Percentiles rank a stretch among this genome's conserved stretches.
phyloP scores from a whole-genome alignment of 1,140 invertebrate species.

The Musca vetustissima region DNA sequence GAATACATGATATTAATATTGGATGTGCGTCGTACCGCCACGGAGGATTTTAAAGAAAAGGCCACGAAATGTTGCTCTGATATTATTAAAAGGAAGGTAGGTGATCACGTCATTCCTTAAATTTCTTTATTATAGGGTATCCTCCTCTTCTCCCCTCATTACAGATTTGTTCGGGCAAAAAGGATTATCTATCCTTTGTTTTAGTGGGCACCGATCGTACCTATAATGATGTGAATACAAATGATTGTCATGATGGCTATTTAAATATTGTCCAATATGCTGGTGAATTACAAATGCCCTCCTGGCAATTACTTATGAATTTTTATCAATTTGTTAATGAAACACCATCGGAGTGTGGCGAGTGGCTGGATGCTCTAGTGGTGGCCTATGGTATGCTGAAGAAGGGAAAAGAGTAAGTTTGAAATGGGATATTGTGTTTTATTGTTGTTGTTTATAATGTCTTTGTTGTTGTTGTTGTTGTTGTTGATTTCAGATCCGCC shows the following conservation, averaged over 20 bases:
- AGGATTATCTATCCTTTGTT: conserved; percentile 47
- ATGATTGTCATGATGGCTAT: conserved; percentile 23
- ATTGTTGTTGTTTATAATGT: background rate
- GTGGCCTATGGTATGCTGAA: conserved; percentile 36
- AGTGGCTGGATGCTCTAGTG: conserved; percentile 43
- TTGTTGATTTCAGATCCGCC: conserved; percentile 14
- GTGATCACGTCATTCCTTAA: too few relatives aligned
- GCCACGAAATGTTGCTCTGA: conserved; percentile 39
- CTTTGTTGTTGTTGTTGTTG: too few relatives aligned
- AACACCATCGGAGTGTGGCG: conserved; percentile 32
- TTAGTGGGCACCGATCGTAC: conserved; percentile 38
- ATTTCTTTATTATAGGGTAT: background rate
- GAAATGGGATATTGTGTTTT: background rate
- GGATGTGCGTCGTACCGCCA: conserved; percentile 36
- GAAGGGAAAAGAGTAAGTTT: conserved; percentile 31
- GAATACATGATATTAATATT: conserved; percentile 40
- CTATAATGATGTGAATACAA: conserved; percentile 11
- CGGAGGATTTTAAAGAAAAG: conserved; percentile 44
- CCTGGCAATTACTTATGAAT: conserved; percentile 37
- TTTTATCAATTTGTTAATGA: conserved; percentile 43
- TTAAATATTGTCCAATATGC: conserved; percentile 34
- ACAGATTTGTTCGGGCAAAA: conserved; percentile 45
- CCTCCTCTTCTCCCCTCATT: background rate
- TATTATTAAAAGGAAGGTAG: conserved; percentile 44
- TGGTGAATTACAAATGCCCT: conserved; percentile 29